Conservation (phyloP, 2,797 vertebrate genomes). For the Siniperca obscura region DNA sequence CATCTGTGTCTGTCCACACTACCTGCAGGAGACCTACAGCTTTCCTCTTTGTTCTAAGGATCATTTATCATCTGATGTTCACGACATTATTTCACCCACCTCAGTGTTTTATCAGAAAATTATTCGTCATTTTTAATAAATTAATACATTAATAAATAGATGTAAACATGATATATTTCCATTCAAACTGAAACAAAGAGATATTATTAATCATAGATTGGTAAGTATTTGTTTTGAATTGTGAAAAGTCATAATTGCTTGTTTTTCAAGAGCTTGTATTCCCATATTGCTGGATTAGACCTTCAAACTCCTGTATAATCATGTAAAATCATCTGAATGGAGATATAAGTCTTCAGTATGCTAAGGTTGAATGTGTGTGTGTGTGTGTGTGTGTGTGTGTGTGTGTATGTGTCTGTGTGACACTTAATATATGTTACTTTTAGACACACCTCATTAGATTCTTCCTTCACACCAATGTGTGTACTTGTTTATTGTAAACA, state of each 20-base stretch:
- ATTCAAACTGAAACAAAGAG: background rate
- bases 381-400: conserved; percentile 3
- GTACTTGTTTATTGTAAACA: conserved; percentile 67
- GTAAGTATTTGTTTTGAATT: conserved; percentile 12
- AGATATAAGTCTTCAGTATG: conserved; percentile 26
- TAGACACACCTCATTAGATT: conserved; percentile 56
- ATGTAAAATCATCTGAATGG: conserved; percentile 9
- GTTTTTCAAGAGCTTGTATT: background rate
- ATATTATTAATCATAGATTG: conserved; percentile 8
- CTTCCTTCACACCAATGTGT: conserved; percentile 30
- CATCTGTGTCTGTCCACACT: conserved; percentile 36
- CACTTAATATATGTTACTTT: conserved; percentile 32
- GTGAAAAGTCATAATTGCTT: background rate
- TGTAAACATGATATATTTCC: background rate
- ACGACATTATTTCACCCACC: conserved; percentile 25
- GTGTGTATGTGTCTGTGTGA: background rate
- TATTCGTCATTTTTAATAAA: conserved; percentile 2
- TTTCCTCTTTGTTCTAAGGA: conserved; percentile 38
- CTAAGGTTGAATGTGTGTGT: conserved; percentile 32
- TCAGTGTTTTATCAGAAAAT: conserved; percentile 24
- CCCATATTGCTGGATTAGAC: background rate
- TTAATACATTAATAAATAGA: background rate
- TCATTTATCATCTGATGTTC: conserved; percentile 53
- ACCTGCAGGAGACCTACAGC: conserved; percentile 42
- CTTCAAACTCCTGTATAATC: conserved; percentile 14